These are phyloP conservation scores for Dryoscopus gambensis DNA, from an alignment of 2,113 vertebrate species.

Conservation along the genomic window DNA sequence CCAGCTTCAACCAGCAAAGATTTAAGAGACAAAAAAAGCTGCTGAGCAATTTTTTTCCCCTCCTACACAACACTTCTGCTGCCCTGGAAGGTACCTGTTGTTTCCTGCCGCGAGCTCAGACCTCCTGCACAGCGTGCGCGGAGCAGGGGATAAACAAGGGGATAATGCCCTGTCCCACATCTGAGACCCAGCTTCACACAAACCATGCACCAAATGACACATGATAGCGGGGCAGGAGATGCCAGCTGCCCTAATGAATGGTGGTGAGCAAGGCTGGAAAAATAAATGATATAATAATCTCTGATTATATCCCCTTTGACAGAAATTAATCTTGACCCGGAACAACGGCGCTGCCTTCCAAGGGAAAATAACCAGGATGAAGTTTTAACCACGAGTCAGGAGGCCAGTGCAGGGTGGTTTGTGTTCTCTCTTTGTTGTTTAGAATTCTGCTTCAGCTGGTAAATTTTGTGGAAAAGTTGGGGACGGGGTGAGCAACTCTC, in stretches of 20 bases:
- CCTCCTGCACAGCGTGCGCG: background rate
- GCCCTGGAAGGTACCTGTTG: background rate
- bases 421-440: background rate
- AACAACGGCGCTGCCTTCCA: slow-evolving; percentile 17
- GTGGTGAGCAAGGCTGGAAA: slow-evolving; percentile 36
- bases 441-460: background rate
- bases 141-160: background rate
- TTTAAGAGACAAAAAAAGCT: background rate
- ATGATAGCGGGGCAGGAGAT: slow-evolving; percentile 17
- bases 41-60: background rate
- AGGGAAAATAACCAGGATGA: slow-evolving; percentile 12
- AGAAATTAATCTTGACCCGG: slow-evolving; percentile 38
- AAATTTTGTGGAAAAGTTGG: background rate
- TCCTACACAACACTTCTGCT: background rate
- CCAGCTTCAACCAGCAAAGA: background rate
- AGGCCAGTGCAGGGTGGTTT: background rate
- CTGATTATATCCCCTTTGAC: slow-evolving; percentile 6
- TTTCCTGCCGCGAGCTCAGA: background rate
- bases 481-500: background rate
- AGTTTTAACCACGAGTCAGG: background rate
- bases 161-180: background rate
- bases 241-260: slow-evolving; percentile 27
- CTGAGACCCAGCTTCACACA: slow-evolving; percentile 12
- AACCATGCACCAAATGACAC: slow-evolving; percentile 24
- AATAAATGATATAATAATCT: slow-evolving; percentile 35